These are phyloP conservation scores for Propithecus perrieri DNA, from an alignment of 2,797 vertebrate species.

Conservation along the genomic window DNA sequence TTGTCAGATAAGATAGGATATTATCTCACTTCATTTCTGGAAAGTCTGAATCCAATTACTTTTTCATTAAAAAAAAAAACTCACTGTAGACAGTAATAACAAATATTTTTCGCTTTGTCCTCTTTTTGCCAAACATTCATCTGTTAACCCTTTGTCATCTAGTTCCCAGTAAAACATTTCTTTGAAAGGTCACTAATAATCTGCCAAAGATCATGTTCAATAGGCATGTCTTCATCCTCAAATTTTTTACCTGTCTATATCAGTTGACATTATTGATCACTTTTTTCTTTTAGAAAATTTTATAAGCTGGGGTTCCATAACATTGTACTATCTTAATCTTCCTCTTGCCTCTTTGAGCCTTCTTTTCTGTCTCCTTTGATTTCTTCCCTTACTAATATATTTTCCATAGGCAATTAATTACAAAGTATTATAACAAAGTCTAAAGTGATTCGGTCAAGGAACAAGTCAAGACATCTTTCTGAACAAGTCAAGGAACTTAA, in stretches of 20 bases:
- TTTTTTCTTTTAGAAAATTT: not conserved
- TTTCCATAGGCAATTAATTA: not conserved
- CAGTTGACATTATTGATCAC: not conserved
- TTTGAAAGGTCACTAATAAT: not conserved
- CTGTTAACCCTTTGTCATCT: not conserved
- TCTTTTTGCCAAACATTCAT: not conserved
- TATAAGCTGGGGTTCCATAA: not conserved
- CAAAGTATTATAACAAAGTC: not conserved
- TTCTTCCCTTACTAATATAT: not conserved
- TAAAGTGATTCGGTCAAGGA: not conserved
- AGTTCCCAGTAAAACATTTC: not conserved
- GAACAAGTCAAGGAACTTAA: not conserved
- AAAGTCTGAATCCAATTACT: slow-evolving; percentile 33
- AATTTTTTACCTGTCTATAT: not conserved
- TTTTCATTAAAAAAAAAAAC: slow-evolving; percentile 22
- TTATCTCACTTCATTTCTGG: slow-evolving; percentile 1
- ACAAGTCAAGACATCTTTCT: not conserved
- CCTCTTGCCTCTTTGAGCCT: not conserved
- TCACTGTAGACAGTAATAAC: not conserved
- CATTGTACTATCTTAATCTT: not conserved
- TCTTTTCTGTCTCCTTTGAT: not conserved
- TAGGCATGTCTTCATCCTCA: not conserved
- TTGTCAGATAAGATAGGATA: not conserved
- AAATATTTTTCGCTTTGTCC: slow-evolving; percentile 2
- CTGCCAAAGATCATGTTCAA: not conserved